phyloP scores from a whole-genome alignment of 2,113 vertebrate genomes.

The Ellobius talpinus region DNA sequence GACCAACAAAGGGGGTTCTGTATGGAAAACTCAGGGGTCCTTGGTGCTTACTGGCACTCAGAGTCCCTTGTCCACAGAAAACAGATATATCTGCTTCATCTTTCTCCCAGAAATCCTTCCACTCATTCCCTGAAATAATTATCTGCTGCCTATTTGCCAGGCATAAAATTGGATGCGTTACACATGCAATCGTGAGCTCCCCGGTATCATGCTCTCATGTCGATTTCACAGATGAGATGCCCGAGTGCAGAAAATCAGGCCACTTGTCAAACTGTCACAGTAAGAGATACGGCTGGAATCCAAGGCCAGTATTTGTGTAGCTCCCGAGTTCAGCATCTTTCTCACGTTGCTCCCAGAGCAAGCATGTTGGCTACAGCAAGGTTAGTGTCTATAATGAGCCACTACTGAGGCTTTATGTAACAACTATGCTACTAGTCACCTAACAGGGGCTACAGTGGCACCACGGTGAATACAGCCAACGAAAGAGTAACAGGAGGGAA shows the following conservation, averaged over 20 bases:
- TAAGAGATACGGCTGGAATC: neutral
- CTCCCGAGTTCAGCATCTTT: neutral
- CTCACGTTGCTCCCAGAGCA: neutral
- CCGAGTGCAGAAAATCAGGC: neutral
- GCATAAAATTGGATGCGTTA: neutral
- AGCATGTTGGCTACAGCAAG: neutral
- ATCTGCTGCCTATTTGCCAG: neutral
- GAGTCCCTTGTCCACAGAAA: neutral
- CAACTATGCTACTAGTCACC: neutral
- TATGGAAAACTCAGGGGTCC: neutral
- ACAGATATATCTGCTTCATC: neutral
- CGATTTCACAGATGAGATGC: slow-evolving; percentile 17
- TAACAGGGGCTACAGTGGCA: neutral
- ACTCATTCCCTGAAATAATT: neutral
- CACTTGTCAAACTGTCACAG: neutral
- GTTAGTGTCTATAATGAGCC: neutral
- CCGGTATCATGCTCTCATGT: neutral
- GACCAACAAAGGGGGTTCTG: neutral
- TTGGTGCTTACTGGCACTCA: neutral
- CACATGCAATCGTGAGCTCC: neutral
- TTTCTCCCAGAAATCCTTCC: neutral
- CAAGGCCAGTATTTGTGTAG: neutral
- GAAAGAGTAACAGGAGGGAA: neutral
- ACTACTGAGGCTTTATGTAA: rapidly evolving
- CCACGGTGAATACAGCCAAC: neutral